These are phyloP conservation scores for Calvadosia cruxmelitensis DNA, from an alignment of 30 jellyfish, hydroid and myxozoan genomes.

Conservation along the genomic window DNA sequence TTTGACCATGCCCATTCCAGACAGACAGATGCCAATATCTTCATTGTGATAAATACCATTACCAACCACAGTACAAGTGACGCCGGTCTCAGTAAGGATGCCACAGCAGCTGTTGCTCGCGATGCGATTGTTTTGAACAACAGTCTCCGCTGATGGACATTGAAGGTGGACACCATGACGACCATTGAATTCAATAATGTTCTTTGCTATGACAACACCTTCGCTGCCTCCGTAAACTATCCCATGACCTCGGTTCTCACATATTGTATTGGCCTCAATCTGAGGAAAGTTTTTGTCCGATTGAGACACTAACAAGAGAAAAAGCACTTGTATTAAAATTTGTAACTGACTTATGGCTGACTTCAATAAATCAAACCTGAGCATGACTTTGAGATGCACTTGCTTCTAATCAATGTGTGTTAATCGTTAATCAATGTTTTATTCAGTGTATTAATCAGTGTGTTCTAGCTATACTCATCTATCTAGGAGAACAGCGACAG, in stretches of 20 bases:
- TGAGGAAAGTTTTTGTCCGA: conserved; percentile 79
- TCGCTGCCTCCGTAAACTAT: conserved; percentile 62
- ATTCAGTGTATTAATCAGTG: too few species aligned
- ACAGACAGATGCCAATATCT: conserved; percentile 50
- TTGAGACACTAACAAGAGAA: conserved; percentile 31
- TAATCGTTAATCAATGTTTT: too few species aligned
- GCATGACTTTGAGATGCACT: too few species aligned
- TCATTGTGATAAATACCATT: conserved; percentile 76
- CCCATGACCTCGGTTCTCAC: conserved; percentile 70
- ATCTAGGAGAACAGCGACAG: too few species aligned
- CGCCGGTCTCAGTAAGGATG: conserved; percentile 45
- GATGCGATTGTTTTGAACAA: conserved; percentile 35
- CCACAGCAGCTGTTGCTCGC: conserved; percentile 44
- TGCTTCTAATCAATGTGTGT: too few species aligned
- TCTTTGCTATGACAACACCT: conserved; percentile 71
- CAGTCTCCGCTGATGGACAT: conserved; percentile 51
- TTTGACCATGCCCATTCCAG: conserved; percentile 54
- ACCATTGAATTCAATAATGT: conserved; percentile 30
- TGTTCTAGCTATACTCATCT: too few species aligned
- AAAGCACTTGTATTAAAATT: too few species aligned
- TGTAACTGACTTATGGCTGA: too few species aligned
- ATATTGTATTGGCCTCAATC: conserved; percentile 48
- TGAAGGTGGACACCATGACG: conserved; percentile 54
- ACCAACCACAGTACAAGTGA: conserved; percentile 53
- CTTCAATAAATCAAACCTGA: too few species aligned